phyloP scores from a whole-genome alignment of 1,140 invertebrate species.

The Pantala flavescens region DNA sequence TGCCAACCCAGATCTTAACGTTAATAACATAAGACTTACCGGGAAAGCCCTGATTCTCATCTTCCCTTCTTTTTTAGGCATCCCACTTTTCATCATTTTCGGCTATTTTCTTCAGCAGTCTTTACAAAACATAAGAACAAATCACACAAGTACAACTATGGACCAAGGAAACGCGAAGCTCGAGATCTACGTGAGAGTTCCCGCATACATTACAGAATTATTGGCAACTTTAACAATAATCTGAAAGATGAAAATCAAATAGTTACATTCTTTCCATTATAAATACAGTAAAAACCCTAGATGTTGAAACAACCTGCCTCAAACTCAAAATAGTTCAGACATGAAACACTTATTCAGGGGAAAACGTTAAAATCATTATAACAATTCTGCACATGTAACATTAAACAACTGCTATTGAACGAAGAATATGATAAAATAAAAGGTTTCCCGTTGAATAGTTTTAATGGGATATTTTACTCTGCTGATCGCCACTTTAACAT shows the following conservation, averaged over 20 bases:
- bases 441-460: too few relatives aligned
- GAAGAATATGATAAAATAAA: too few relatives aligned
- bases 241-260: neutral
- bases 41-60: constrained; percentile 96
- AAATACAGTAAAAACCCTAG: neutral
- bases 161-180: neutral
- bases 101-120: constrained; percentile 11
- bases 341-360: neutral
- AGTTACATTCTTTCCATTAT: neutral
- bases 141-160: neutral
- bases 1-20: too few relatives aligned
- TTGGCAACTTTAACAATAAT: neutral
- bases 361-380: neutral
- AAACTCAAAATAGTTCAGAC: neutral
- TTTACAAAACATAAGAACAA: constrained; percentile 4
- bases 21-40: constrained; percentile 49
- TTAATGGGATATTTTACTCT: too few relatives aligned
- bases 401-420: too few relatives aligned
- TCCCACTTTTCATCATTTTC: constrained; percentile 58
- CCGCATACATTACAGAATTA: neutral
- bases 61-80: constrained; percentile 83
- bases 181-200: neutral
- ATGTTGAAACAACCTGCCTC: constrained; percentile 3
- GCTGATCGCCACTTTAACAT: too few relatives aligned
- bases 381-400: too few relatives aligned